Base-by-base conservation (phyloP, 2,797 vertebrate species). In the Danio choprae region DNA sequence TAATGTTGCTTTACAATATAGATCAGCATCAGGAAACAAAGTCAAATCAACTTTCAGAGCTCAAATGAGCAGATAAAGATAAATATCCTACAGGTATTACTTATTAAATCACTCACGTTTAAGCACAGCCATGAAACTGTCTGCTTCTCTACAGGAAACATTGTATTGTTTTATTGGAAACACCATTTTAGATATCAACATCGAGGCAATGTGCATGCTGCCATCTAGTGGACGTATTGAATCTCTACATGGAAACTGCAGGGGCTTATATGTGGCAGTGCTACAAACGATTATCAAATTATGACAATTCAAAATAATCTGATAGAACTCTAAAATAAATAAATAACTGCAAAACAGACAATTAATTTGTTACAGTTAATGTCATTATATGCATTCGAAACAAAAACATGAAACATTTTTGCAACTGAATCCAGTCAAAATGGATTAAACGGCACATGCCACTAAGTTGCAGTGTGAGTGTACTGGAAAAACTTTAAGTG, bases 211-310 rank as follows among this genome's bases (percentile, higher is more conserved):
- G 78, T 59, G 56, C 51, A 44, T 81, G 67, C 55, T 81, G 83
- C 85, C 84, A 77, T 82, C 86, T 85, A 80, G 86, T 84, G 86
- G 82, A 36, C 43, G 7, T 50, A 10, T 36, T n/a, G 41, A 38
- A 63, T 43, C 9, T 38, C 18, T 41, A 12, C 4, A 51, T 4
- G n/a, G 40, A 22, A 29, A 6, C n/a, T 36, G 13, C 6, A 15
- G 38, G 5, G 4, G 51, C 48, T 4, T 41, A 55, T 40, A 48
- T 18, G 7, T 36, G 51, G 12, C 46, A 55, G 44, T 13, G 20
- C 13, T 65, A 38, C 20, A 20, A 75, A 13, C 7, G 8, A 20
- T 2, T 58, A 46, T 62, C 16, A 51, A 80, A 16, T 36, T 69
- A 48, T 22, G 41, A 64, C 36, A 44, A 74, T 59, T 70, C 1